Base-by-base conservation (phyloP, 2,888 invertebrate species). In the Ligdia adustata region DNA sequence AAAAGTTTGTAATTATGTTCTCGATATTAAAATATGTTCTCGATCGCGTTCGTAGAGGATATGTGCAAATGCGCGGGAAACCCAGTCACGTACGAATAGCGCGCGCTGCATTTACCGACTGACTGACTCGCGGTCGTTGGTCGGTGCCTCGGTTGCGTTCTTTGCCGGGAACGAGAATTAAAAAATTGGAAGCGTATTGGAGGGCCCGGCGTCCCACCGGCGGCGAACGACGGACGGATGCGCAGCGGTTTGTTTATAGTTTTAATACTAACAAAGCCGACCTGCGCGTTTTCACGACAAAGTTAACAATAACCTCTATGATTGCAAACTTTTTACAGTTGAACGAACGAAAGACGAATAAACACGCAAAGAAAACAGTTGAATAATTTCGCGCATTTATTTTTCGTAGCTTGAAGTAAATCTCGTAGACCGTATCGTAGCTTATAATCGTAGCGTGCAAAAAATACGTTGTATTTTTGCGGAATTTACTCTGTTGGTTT, bases 41-140 rank as follows among this genome's bases (percentile, higher is more conserved):
- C 75, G 78, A 72, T 72, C 72, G 76, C 65, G 64, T 61, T 67
- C 66, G 75, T 50, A 34, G 44, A 57, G 54, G 59, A 67, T 62
- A 52, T n/a, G 4, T 6, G 1, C 60, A 66, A 64, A 58, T 52
- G 47, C 64, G 74, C 72, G 71, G 68, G 64, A 62, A 62, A 41
- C 15, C 42, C 12, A 57, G 57, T 49, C 53, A 64, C 80, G 81
- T 78, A 66, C 68, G 56, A 35, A 27, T 40, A 52, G 61, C 71
- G 61, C 71, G 75, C 65, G 48, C 64, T 73, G 65, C 75, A 71
- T 62, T 66, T 60, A 66, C 52, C 56, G 66, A 82, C 81, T 82
- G 74, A 27, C 39, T 46, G 6, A 0, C 18, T 22, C 22, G 22
- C 22, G 22, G 22, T 22, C n/a, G 7, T 22, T 7, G 22, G n/a